phyloP scores from a whole-genome alignment of 1,140 invertebrate species.

The Drosophila kurseongensis region DNA sequence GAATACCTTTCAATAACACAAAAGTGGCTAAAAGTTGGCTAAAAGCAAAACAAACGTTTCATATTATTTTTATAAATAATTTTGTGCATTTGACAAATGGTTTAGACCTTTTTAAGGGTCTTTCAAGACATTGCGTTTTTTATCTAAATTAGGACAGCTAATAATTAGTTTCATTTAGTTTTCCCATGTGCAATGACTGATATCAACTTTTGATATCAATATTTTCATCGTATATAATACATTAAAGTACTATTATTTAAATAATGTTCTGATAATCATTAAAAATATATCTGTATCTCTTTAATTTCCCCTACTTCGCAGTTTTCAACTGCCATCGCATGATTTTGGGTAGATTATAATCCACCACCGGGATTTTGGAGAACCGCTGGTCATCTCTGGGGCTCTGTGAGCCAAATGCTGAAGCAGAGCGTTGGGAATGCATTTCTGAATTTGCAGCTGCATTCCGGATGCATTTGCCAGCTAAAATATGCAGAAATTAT shows the following conservation, averaged over 20 bases:
- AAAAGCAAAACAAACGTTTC: not conserved
- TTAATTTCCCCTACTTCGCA: too few species aligned
- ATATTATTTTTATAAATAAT: constrained; percentile 16
- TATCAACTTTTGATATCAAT: too few species aligned
- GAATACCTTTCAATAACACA: constrained; percentile 32
- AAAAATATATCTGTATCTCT: too few species aligned
- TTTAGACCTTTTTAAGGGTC: not conserved
- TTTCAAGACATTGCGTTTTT: not conserved
- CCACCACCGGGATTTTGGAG: not conserved
- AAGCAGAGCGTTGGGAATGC: constrained; percentile 52
- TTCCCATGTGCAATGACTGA: too few species aligned
- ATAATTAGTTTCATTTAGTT: too few species aligned
- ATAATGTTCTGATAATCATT: too few species aligned
- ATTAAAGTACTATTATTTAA: too few species aligned
- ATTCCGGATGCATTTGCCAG: constrained; percentile 22
- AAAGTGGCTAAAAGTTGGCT: constrained; percentile 6
- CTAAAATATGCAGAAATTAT: constrained; percentile 83
- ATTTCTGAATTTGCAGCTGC: constrained; percentile 55
- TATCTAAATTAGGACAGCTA: not conserved
- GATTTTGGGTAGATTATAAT: not conserved
- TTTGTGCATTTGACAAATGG: not conserved
- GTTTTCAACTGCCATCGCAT: not conserved
- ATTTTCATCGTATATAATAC: too few species aligned
- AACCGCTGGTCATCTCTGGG: constrained; percentile 1
- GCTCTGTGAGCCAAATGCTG: constrained; percentile 41